Percentiles rank a stretch among this genome's conserved stretches.
Conservation (phyloP, 2,888 invertebrate species). For the Drepana falcataria region DNA sequence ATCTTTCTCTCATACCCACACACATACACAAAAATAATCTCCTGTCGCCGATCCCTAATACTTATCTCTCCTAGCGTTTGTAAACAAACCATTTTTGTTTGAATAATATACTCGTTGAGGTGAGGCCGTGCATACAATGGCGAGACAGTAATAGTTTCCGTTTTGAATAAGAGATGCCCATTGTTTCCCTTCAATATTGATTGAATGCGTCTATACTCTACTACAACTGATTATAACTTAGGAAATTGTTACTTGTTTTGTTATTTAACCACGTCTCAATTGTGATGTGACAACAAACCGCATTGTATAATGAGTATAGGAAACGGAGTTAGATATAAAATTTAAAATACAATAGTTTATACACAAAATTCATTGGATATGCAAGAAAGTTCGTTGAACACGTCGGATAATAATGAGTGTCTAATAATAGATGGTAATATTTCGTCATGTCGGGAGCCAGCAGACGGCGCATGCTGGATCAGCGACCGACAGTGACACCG, state of each 20-base stretch:
- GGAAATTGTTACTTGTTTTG: conserved; percentile 46
- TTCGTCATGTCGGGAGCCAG: conserved; percentile 51
- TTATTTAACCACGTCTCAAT: conserved; percentile 19
- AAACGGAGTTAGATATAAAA: background rate
- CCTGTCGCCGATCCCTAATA: conserved; percentile 53
- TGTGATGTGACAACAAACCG: background rate
- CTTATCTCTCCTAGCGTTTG: conserved; percentile 58
- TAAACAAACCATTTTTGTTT: conserved; percentile 74
- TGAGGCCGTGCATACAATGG: conserved; percentile 72
- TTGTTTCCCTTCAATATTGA: conserved; percentile 74
- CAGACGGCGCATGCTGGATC: conserved; percentile 32
- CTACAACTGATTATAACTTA: conserved; percentile 39
- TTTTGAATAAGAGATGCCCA: conserved; percentile 71
- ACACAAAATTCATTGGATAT: conserved; percentile 6
- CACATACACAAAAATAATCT: conserved; percentile 32
- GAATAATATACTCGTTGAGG: conserved; percentile 69
- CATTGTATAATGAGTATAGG: background rate
- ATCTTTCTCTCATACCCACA: conserved; percentile 26
- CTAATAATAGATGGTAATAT: conserved; percentile 60
- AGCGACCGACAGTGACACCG: conserved; percentile 50
- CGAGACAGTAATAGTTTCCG: conserved; percentile 74
- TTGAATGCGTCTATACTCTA: conserved; percentile 57
- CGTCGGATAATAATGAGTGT: conserved; percentile 54
- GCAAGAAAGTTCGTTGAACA: conserved; percentile 51
- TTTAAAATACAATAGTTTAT: background rate